These are phyloP conservation scores for Odiellus spinosus DNA, from an alignment of 2,888 invertebrate species.

Conservation along the genomic window DNA sequence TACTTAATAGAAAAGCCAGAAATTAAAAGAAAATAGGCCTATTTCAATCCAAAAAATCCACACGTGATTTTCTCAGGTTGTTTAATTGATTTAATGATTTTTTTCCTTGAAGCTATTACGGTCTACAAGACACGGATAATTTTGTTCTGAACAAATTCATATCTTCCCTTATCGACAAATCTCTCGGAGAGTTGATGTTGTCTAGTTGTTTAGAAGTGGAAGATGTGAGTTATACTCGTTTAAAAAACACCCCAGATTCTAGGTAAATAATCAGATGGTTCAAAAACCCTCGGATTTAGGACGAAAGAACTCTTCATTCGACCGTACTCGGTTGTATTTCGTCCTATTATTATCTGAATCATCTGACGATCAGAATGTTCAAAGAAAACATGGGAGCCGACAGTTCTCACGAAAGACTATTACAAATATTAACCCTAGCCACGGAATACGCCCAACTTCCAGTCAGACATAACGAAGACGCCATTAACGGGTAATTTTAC, in stretches of 20 bases:
- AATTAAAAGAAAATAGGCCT: too few relatives aligned
- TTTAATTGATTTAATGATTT: too few relatives aligned
- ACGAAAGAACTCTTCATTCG: constrained; percentile 39
- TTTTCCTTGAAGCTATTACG: constrained; percentile 48
- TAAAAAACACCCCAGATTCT: too few relatives aligned
- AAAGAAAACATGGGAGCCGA: constrained; percentile 46
- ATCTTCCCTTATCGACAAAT: constrained; percentile 60
- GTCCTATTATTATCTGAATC: constrained; percentile 89
- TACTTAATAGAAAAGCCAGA: too few relatives aligned
- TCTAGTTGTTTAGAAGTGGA: constrained; percentile 65
- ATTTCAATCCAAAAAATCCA: too few relatives aligned
- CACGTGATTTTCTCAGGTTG: too few relatives aligned
- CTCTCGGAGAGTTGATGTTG: constrained; percentile 49
- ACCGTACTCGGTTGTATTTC: constrained; percentile 83
- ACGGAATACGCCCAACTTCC: constrained; percentile 84
- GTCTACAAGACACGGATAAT: constrained; percentile 50
- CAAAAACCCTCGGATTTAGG: too few relatives aligned
- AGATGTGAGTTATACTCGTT: constrained; percentile 31
- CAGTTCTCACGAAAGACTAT: constrained; percentile 49
- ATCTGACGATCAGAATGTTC: constrained; percentile 77
- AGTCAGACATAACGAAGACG: constrained; percentile 93
- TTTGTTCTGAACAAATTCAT: constrained; percentile 44
- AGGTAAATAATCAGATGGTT: too few relatives aligned
- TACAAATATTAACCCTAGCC: constrained; percentile 62
- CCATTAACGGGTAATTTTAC: constrained; percentile 56